Evolutionary conservation across 2,797 vertebrate species (phyloP).

Genomic region (Brachyalestes nurse): DNA sequence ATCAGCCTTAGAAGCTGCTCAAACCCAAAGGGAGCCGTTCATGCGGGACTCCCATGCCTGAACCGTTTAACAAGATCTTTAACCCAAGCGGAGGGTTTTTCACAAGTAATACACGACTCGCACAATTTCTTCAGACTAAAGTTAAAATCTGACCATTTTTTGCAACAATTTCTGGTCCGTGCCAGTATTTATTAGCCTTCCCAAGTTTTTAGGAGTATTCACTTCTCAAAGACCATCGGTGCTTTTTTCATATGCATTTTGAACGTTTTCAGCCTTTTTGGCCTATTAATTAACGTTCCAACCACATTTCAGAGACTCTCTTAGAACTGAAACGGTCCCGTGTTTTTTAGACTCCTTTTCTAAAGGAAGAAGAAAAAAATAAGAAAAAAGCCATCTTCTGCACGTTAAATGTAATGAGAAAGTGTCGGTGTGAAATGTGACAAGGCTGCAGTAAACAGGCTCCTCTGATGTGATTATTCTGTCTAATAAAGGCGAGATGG

Average conservation of each 20-base stretch:
- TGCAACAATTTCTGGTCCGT: too few relatives aligned
- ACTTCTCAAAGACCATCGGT: too few relatives aligned
- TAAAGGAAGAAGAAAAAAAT: neutral
- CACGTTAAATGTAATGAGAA: slow-evolving; percentile 54
- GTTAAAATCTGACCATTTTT: too few relatives aligned
- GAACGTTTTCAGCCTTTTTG: neutral
- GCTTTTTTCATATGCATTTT: neutral
- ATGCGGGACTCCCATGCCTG: slow-evolving; percentile 79
- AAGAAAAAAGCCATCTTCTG: slow-evolving; percentile 29
- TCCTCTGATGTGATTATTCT: slow-evolving; percentile 78
- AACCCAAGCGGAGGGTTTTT: neutral
- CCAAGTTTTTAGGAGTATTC: neutral
- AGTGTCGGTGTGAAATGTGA: slow-evolving; percentile 57
- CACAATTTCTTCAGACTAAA: neutral
- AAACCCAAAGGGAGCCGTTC: slow-evolving; percentile 69
- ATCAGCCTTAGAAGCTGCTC: slow-evolving; percentile 77
- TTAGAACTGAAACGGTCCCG: neutral
- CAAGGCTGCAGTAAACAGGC: slow-evolving; percentile 64
- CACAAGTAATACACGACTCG: neutral
- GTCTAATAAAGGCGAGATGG: slow-evolving; percentile 74
- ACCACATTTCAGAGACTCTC: neutral
- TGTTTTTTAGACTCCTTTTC: slow-evolving; percentile 1
- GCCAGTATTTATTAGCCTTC: too few relatives aligned
- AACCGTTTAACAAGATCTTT: slow-evolving; percentile 73
- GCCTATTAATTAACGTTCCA: neutral